phyloP scores from a whole-genome alignment of 2,888 invertebrate genomes.

The Drosophila setosimentum region DNA sequence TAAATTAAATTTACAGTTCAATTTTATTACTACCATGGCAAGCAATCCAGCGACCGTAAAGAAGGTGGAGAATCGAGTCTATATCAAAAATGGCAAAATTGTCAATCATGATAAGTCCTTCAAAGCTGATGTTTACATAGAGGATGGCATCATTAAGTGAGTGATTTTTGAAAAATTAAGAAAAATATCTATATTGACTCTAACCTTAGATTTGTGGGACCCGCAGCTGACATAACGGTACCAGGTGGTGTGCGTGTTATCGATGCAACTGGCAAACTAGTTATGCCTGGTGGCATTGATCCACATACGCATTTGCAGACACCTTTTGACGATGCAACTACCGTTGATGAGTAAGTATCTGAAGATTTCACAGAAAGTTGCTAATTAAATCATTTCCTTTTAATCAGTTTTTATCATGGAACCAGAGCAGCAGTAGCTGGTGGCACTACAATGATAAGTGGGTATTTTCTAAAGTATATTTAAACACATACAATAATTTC shows the following conservation, averaged over 20 bases:
- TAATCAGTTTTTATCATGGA: constrained; percentile 94
- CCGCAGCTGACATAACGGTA: constrained; percentile 83
- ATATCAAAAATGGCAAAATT: constrained; percentile 97
- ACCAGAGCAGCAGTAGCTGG: constrained; percentile 99
- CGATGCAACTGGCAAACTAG: constrained; percentile 95
- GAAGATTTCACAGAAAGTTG: constrained; percentile 85
- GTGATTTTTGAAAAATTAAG: constrained; percentile 66
- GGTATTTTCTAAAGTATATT: constrained; percentile 85
- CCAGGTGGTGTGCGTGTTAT: constrained; percentile 97
- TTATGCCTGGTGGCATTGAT: constrained; percentile 98
- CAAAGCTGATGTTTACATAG: constrained; percentile 97
- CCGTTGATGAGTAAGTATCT: constrained; percentile 94
- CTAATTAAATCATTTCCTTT: not conserved
- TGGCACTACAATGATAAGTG: constrained; percentile 98
- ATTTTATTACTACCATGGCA: constrained; percentile 56
- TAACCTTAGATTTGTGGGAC: constrained; percentile 82
- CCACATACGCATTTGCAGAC: constrained; percentile 98
- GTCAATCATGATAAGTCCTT: constrained; percentile 96
- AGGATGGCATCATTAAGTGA: constrained; percentile 98
- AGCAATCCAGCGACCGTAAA: constrained; percentile 91
- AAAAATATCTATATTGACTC: not conserved
- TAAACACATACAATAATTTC: not conserved
- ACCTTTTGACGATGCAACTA: constrained; percentile 95
- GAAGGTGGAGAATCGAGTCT: constrained; percentile 95
- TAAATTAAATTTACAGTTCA: too few species aligned